Evolutionary conservation across 2,113 vertebrate species (phyloP), one percentile per base, ranked within the genome.

Genomic region (Sylvia atricapilla): DNA sequence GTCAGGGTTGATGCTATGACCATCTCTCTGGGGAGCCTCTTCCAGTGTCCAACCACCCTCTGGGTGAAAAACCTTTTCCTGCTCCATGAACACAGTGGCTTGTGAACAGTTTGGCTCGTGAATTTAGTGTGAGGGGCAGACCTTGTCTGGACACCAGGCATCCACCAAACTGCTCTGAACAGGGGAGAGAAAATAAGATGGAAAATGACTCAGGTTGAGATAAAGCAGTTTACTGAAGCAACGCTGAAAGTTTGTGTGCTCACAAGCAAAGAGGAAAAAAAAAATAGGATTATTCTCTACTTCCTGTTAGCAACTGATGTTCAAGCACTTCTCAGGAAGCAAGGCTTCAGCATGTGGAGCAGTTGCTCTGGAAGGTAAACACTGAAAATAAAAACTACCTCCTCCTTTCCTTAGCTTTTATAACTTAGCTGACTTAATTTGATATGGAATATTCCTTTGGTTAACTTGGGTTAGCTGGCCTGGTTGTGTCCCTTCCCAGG

Each of bases 231-330:
- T 75, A 47, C n/a, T 68, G 46, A 39, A 31, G 10, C 14, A 68
- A 62, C 62, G n/a, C 4, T 3, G 17, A 19, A 83, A 30, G 17
- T 39, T 23, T 62, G 47, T 0, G 0, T 28, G 15, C 0, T 0
- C 27, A 53, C 15, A 60, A 69, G 33, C 8, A 33, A 62, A 69
- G 25, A 58, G 17, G 11, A 24, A 43, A 44, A 22, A 44, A 22
- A 39, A 10, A 19, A 21, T 2, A 20, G 25, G 27, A 39, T 53
- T 60, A 20, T 77, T 50, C 21, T 24, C 30, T 85, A 23, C 24
- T 37, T 69, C 46, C 46, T 27, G 33, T 28, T 27, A 53, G 64
- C 18, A 16, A 53, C 23, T 0, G 1, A 39, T 28, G 23, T 11
- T 39, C 64, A 53, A 33, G 6, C 46, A 62, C 22, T 39, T 46